These are phyloP conservation scores for Hystrix cristata DNA, from an alignment of 2,113 vertebrate genomes.

Conservation along the genomic window DNA sequence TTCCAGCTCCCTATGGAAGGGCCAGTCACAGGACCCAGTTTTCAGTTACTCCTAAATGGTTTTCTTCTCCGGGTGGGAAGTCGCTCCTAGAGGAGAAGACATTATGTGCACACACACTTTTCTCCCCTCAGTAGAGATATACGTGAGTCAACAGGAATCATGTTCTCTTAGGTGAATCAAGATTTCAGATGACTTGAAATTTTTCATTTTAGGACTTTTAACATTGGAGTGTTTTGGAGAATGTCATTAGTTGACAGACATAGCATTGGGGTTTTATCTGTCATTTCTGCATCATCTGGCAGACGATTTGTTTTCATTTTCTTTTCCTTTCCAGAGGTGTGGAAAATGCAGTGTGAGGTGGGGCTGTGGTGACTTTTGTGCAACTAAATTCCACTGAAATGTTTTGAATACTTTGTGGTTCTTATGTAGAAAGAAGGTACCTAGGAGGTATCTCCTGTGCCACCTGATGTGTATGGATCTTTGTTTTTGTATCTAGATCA, in stretches of 20 bases:
- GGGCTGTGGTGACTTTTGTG: slow-evolving; percentile 75
- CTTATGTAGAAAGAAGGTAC: background rate
- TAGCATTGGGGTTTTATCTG: background rate
- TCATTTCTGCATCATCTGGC: background rate
- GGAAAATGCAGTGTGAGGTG: background rate
- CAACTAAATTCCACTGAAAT: background rate
- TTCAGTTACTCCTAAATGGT: background rate
- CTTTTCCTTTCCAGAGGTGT: background rate
- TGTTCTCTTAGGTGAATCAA: background rate
- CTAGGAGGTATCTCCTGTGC: background rate
- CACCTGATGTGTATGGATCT: background rate
- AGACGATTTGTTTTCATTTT: background rate
- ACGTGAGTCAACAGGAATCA: background rate
- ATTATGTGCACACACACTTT: rapidly evolving
- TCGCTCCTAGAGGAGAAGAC: background rate
- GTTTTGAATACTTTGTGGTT: background rate
- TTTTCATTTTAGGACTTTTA: background rate
- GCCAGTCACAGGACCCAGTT: background rate
- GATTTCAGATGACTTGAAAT: background rate
- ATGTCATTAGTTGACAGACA: background rate
- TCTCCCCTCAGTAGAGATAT: background rate
- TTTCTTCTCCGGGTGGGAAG: background rate
- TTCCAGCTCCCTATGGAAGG: background rate
- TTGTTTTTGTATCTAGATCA: background rate
- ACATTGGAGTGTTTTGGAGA: background rate